phyloP scores from a whole-genome alignment of 2,113 vertebrate genomes.

The Anolis carolinensis region DNA sequence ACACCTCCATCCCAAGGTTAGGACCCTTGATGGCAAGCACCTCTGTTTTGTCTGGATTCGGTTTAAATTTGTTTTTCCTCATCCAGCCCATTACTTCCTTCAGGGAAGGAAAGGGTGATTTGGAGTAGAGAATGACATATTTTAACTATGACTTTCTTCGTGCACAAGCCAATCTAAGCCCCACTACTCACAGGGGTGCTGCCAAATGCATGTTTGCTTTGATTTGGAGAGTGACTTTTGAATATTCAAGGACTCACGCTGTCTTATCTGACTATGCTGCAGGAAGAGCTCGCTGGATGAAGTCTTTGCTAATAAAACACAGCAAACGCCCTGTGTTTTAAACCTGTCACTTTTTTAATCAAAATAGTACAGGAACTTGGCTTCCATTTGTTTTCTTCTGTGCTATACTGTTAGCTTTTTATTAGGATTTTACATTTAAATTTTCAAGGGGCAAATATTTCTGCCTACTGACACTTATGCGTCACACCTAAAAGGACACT shows the following conservation, averaged over 20 bases:
- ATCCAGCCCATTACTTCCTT: too few relatives aligned
- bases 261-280: neutral
- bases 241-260: neutral
- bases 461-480: constrained; percentile 51
- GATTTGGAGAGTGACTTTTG: neutral
- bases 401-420: constrained; percentile 45
- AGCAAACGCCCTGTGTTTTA: constrained; percentile 43
- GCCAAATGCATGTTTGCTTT: neutral
- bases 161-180: neutral
- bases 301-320: constrained; percentile 43
- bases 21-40: too few relatives aligned
- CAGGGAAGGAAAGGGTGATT: neutral
- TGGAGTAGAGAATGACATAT: neutral
- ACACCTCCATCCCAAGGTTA: too few relatives aligned
- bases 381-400: constrained; percentile 24
- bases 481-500: constrained; percentile 46
- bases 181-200: neutral
- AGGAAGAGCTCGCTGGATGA: constrained; percentile 50
- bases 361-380: constrained; percentile 30
- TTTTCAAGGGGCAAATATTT: constrained; percentile 52
- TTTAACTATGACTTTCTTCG: neutral
- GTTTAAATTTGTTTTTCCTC: too few relatives aligned
- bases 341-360: constrained; percentile 42
- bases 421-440: constrained; percentile 35
- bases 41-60: too few relatives aligned